Evolutionary conservation across 2,797 vertebrate genomes (phyloP), one percentile per base, ranked within the genome.

Genomic region (Neopelma chrysocephalum): DNA sequence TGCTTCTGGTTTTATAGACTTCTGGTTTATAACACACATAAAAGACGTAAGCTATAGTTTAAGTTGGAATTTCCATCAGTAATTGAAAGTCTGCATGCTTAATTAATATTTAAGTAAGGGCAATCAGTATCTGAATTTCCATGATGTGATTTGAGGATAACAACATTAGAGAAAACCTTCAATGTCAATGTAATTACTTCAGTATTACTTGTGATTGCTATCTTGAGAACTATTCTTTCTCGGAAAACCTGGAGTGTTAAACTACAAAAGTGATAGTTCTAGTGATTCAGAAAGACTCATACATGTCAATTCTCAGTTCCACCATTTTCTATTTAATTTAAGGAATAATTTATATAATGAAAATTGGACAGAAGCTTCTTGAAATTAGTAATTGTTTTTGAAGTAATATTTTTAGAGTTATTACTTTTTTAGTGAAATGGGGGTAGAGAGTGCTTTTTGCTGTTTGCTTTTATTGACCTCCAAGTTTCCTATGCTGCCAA

Each of bases 381-480:
- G 38, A 86, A 65, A 50, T 31, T 4, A 42, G 32, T 9, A 48
- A 45, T 50, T 65, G 31, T 50, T 90, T 71, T n/a, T 38, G 13
- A 54, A 54, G 5, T 10, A 53, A 34, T 11, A 5, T 31, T 80
- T 77, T 31, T n/a, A 20, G 10, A 70, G 3, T 27, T 91, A 64
- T 22, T 32, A 25, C 7, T 43, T 29, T 76, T 79, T 84, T 22
- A 87, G 54, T 38, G 73, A 60, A 64, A 38, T 34, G 5, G 1
- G 1, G 1, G 0, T 0, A n/a, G 51, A 4, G 11, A 21, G 62
- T 40, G 5, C 2, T 38, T 54, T 31, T 38, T 60, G 7, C 32
- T 77, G 5, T 12, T 61, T 84, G 8, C 25, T 88, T 92, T 80
- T 64, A 40, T 10, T 89, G 75, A 82, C 57, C 36, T 92, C 32